Base-by-base conservation (phyloP, 2,113 vertebrate species). In the Corvus cornix region DNA sequence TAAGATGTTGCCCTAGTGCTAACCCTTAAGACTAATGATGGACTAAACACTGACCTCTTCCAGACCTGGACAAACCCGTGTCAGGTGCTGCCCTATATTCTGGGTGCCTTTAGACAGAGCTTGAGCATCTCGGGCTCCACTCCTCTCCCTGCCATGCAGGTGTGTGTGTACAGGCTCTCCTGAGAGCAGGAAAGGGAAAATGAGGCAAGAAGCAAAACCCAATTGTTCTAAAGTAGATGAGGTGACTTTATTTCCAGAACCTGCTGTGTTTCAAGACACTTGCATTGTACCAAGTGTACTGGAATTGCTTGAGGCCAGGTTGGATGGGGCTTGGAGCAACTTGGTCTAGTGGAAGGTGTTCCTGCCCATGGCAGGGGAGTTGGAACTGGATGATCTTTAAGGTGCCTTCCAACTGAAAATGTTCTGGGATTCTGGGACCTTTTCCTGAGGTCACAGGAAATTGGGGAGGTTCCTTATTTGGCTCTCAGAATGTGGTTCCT, bases 71-170 rank as follows among this genome's bases (percentile, higher is more conserved):
- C n/a, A 69, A 30, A 15, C 15, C 37, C 1, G 1, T 10, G 51
- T 24, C 46, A 22, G 55, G 24, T 77, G 60, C 70, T 78, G 22
- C 39, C 15, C 15, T 33, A 12, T 75, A 8, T 59, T 70, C 30
- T 1, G 4, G 33, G 30, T 43, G 27, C 46, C 35, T 58, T 73
- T 26, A 83, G 37, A 11, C 22, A 67, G 62, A 76, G 27, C 22
- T 49, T 11, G 30, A 64, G 6, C 16, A 18, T 44, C 51, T 64
- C 0, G 0, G 37, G 9, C 19, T 28, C 58, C 8, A 6, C 11
- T 43, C 20, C 20, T 62, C 10, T 64, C 23, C 22, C 43, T n/a
- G 22, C 7, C 18, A 6, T 21, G 5, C 13, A 52, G 30, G 4
- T 48, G 11, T 30, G 31, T 33, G 6, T 2, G 3, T 51, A 8